Base-by-base conservation (phyloP, 1,140 invertebrate species). In the Zaprionus vittiger region DNA sequence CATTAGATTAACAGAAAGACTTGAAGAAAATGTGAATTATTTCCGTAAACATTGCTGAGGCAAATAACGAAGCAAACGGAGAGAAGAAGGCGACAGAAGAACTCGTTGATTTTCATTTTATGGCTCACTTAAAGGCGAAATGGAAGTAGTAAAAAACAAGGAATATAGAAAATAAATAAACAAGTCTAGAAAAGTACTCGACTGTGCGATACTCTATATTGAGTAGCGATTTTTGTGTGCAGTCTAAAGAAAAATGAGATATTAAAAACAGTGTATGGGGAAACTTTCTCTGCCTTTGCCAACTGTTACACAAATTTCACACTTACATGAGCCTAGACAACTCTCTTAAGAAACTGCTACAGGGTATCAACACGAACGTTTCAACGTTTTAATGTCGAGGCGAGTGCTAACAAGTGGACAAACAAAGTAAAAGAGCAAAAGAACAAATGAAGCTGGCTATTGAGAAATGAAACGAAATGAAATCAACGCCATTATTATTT, bases 401-500 rank as follows among this genome's bases (percentile, higher is more conserved):
- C 83, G 61, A 67, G 77, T 77, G 77, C 83, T 89, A 87, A 87
- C 84, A 87, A 87, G 84, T 79, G 73, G 81, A 75, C 84, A 87
- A 89, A 87, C 85, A 87, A 68, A 89, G 54, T 41, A 60, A 47
- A 41, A 44, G 44, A 47, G 34, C 22, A 54, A 28, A 69, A 63
- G 49, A 47, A 69, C 62, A 66, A 74, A 75, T 70, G 71, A 74
- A 63, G 71, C 28, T 70, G 37, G 73, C 55, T 44, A 79, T 80
- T 72, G 81, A 73, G 78, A 72, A 79, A 79, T 64, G 76, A 80
- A 87, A 83, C 83, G 78, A 83, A 87, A 80, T 87, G 78, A 83
- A 87, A 89, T 87, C 84, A 87, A 89, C 80, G 83, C 83, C 80
- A 77, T 83, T 89, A 83, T 87, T 89, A 87, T 81, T 89, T 87